Evolutionary conservation across 2,113 vertebrate species (phyloP).

Genomic region (Polyodon spathula): DNA sequence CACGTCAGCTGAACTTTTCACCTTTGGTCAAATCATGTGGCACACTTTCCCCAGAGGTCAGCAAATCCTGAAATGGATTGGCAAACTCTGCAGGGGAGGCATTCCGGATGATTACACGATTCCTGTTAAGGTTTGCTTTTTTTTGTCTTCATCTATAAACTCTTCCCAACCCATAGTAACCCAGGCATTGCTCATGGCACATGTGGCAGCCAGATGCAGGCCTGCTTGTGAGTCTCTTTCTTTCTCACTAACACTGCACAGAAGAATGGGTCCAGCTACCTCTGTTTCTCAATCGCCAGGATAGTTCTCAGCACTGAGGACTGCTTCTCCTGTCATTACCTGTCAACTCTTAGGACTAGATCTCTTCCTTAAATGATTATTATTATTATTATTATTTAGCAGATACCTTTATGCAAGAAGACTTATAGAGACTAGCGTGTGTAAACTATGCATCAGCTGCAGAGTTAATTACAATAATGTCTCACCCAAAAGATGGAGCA

Average conservation of each 20-base stretch:
- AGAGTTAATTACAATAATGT: no score
- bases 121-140: conserved; percentile 26
- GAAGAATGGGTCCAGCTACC: conserved; percentile 14
- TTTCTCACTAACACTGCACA: conserved; percentile 26
- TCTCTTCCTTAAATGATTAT: conserved; percentile 13
- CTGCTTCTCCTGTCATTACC: conserved; percentile 11
- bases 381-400: no score
- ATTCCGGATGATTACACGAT: conserved; percentile 23
- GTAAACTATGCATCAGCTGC: no score
- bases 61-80: conserved; percentile 42
- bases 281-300: not conserved
- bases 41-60: conserved; percentile 51
- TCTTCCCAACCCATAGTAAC: conserved; percentile 42
- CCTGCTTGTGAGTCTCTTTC: conserved; percentile 2
- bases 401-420: no score
- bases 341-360: conserved; percentile 23
- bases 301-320: not conserved
- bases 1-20: conserved; percentile 37
- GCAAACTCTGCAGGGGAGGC: conserved; percentile 42
- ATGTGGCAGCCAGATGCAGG: conserved; percentile 70
- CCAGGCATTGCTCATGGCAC: conserved; percentile 62
- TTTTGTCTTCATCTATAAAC: conserved; percentile 18
- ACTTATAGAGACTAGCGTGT: no score
- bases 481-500: no score
- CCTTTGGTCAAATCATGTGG: conserved; percentile 56